Evolutionary conservation across 2,797 vertebrate genomes (phyloP), one percentile per base, ranked within the genome.

Genomic region (Chelidonichthys spinosus): DNA sequence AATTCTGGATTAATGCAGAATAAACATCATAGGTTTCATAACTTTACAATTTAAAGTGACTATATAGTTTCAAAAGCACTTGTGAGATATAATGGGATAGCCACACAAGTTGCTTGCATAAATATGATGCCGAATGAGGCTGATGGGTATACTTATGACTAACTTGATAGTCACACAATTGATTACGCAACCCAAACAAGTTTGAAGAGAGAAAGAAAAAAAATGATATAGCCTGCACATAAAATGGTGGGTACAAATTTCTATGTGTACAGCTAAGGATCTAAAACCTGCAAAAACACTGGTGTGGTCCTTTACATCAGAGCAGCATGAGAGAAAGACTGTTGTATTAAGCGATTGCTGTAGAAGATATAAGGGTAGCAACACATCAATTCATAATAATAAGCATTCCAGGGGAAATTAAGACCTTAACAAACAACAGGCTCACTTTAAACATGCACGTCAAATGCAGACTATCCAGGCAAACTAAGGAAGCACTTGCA

Each of bases 401-500:
- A 75, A 87, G 67, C 83, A 78, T 40, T 77, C 46, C 55, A 46
- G 47, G 65, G 58, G 61, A 84, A 86, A 64, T 17, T 25, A 25
- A 63, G 37, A 56, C 32, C 0, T 53, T 9, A 78, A 77, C 62
- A 69, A 62, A 79, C 7, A 77, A 60, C 61, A 71, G 39, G 56
- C 83, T 72, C 37, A 64, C 71, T 53, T 68, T 54, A 78, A 33
- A 86, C 94, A 94, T 93, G 93, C 94, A 94, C 76, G 69, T 90
- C 87, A 89, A 89, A 85, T 88, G 92, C 92, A 93, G 78, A 92
- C 87, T 90, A 89, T 81, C 76, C 87, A 90, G 82, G 89, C 90
- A 92, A 91, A 93, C 85, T 91, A 92, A 90, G 81, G 91, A 92
- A 94, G 92, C 92, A 86, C 75, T 87, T 90, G 82, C 74, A 87